phyloP scores from a whole-genome alignment of 2,888 invertebrate species.

The Sphaerophoria rueppellii region DNA sequence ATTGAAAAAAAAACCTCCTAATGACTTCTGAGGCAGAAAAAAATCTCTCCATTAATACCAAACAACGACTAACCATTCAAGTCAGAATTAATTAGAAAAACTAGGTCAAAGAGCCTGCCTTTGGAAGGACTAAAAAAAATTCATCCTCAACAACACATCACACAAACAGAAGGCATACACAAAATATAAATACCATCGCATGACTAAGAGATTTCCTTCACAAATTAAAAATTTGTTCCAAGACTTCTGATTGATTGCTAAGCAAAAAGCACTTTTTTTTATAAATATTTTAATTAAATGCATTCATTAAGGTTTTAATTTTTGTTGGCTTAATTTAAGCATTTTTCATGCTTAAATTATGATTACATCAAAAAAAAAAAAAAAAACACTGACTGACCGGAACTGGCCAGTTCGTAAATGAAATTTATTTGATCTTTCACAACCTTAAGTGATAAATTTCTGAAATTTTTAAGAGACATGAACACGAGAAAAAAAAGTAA shows the following conservation, averaged over 20 bases:
- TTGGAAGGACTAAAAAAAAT: slow-evolving; percentile 24
- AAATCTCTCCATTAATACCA: background rate
- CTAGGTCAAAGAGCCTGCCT: slow-evolving; percentile 46
- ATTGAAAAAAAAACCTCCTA: slow-evolving; percentile 7
- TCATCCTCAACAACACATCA: background rate
- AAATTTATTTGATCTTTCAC: slow-evolving; percentile 26
- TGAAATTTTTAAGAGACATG: background rate
- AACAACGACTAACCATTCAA: slow-evolving; percentile 14
- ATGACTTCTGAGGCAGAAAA: slow-evolving; percentile 30
- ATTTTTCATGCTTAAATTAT: slow-evolving; percentile 15
- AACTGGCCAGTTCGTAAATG: slow-evolving; percentile 8
- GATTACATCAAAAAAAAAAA: background rate
- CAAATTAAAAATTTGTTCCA: slow-evolving; percentile 7
- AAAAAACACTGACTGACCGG: slow-evolving; percentile 14
- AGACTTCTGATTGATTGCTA: slow-evolving; percentile 58
- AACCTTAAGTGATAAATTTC: slow-evolving; percentile 22
- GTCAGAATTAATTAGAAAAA: slow-evolving; percentile 60
- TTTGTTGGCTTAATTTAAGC: background rate
- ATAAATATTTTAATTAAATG: slow-evolving; percentile 2
- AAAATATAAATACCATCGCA: slow-evolving; percentile 1
- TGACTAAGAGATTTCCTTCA: slow-evolving; percentile 15
- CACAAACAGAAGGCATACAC: background rate
- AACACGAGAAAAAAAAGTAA: background rate
- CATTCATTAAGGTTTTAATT: background rate
- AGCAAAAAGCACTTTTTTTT: slow-evolving; percentile 6